Percentiles rank a stretch among this genome's conserved stretches.
These are phyloP conservation scores for Zapus hudsonius DNA, from an alignment of 2,113 vertebrate genomes.

Conservation along the genomic window DNA sequence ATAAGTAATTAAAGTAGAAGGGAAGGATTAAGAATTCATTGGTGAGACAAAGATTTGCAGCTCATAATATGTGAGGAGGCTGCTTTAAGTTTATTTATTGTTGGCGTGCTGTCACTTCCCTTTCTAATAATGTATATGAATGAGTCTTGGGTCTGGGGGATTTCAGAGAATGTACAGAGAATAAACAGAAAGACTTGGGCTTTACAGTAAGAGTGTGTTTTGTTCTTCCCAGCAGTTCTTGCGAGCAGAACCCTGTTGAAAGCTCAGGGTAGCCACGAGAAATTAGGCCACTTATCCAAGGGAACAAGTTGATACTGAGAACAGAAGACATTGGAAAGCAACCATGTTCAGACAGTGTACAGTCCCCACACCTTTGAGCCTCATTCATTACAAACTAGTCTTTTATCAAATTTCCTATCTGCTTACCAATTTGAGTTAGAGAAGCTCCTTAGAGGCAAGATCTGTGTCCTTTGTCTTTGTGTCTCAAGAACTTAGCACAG, in stretches of 20 bases:
- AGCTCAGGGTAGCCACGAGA: background rate
- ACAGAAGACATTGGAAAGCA: background rate
- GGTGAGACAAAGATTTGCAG: background rate
- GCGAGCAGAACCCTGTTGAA: background rate
- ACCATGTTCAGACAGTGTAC: background rate
- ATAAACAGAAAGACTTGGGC: background rate
- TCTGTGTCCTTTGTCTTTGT: background rate
- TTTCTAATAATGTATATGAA: background rate
- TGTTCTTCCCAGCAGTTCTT: background rate
- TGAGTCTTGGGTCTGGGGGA: background rate
- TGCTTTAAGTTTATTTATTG: background rate
- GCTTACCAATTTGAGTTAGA: background rate
- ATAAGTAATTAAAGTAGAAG: background rate
- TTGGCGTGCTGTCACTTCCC: background rate
- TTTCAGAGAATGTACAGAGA: too few relatives aligned
- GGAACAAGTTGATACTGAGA: background rate
- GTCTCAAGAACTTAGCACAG: background rate
- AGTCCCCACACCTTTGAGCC: fast-evolving
- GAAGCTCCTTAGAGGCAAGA: background rate
- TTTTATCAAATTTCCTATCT: background rate
- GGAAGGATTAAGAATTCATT: background rate
- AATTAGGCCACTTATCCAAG: background rate
- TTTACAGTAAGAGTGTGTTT: background rate
- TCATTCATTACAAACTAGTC: background rate
- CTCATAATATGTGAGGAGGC: background rate